Evolutionary conservation across 2,797 vertebrate species (phyloP).

Genomic region (Channallabes apus): DNA sequence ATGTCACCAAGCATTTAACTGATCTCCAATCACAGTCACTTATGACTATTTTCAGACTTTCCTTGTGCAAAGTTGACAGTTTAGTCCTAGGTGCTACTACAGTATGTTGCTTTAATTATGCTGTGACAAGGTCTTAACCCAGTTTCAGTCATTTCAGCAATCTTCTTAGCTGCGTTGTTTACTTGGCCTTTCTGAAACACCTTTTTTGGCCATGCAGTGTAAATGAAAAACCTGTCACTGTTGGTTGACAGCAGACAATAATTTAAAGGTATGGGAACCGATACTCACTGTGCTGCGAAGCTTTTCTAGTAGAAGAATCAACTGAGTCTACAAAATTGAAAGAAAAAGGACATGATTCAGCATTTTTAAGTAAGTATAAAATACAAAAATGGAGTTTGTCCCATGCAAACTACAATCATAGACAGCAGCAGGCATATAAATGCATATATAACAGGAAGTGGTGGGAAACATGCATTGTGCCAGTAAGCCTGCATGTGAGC

Average conservation of each 20-base stretch:
- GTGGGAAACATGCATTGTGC: slow-evolving; percentile 32
- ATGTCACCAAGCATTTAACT: too few relatives aligned
- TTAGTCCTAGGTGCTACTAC: too few relatives aligned
- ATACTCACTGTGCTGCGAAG: slow-evolving; percentile 94
- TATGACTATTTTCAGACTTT: too few relatives aligned
- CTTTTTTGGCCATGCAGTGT: not conserved
- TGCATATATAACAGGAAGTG: not conserved
- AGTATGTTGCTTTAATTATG: too few relatives aligned
- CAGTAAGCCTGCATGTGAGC: slow-evolving; percentile 26
- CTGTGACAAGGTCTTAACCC: too few relatives aligned
- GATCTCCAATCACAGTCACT: too few relatives aligned
- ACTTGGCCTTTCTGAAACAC: too few relatives aligned
- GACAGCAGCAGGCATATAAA: slow-evolving; percentile 12
- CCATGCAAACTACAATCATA: slow-evolving; percentile 23
- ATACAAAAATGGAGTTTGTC: slow-evolving; percentile 2
- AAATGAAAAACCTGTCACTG: not conserved
- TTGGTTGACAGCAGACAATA: not conserved
- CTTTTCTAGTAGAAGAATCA: slow-evolving; percentile 95
- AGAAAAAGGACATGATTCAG: not conserved
- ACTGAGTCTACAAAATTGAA: slow-evolving; percentile 82
- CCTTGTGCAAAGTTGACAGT: too few relatives aligned
- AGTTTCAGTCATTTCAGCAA: too few relatives aligned
- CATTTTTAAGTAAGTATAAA: not conserved
- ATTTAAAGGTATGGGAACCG: not conserved
- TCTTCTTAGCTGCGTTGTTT: too few relatives aligned